phyloP scores from a whole-genome alignment of 2,888 invertebrate species.

The Trichopoda pennipes region DNA sequence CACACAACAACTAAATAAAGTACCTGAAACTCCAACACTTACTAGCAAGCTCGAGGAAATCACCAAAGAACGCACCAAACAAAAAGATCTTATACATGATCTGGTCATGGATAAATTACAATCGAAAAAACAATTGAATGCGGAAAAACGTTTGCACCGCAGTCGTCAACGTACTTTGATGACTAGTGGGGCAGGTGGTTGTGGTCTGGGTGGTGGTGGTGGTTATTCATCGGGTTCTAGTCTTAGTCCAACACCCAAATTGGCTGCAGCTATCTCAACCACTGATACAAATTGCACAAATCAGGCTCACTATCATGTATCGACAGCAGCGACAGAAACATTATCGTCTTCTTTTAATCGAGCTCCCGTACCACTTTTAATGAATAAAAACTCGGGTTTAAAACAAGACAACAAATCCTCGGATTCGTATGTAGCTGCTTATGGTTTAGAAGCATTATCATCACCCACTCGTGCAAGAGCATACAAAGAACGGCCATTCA shows the following conservation, averaged over 20 bases:
- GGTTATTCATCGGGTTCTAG: constrained; percentile 78
- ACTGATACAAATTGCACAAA: constrained; percentile 77
- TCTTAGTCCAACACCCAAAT: constrained; percentile 78
- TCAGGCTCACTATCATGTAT: constrained; percentile 79
- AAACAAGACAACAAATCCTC: constrained; percentile 73
- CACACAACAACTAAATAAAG: constrained; percentile 73
- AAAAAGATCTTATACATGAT: constrained; percentile 91
- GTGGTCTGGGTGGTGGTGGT: constrained; percentile 61
- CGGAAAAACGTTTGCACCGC: constrained; percentile 84
- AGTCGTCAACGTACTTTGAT: constrained; percentile 82
- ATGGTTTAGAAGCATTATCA: constrained; percentile 70
- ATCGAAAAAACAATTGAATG: constrained; percentile 85
- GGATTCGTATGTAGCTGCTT: constrained; percentile 75
- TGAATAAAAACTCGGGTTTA: constrained; percentile 58
- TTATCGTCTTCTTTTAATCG: constrained; percentile 22
- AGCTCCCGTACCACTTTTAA: constrained; percentile 28
- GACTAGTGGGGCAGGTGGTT: constrained; percentile 71
- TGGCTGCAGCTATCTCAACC: constrained; percentile 75
- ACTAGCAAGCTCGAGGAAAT: constrained; percentile 88
- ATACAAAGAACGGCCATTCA: constrained; percentile 78
- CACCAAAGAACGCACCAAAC: constrained; percentile 89
- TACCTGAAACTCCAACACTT: constrained; percentile 83
- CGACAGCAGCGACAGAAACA: constrained; percentile 71
- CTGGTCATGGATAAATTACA: constrained; percentile 90
- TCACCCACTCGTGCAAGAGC: constrained; percentile 70